phyloP scores from a whole-genome alignment of 1,140 invertebrate species.

The Oncopodura yosiiana region DNA sequence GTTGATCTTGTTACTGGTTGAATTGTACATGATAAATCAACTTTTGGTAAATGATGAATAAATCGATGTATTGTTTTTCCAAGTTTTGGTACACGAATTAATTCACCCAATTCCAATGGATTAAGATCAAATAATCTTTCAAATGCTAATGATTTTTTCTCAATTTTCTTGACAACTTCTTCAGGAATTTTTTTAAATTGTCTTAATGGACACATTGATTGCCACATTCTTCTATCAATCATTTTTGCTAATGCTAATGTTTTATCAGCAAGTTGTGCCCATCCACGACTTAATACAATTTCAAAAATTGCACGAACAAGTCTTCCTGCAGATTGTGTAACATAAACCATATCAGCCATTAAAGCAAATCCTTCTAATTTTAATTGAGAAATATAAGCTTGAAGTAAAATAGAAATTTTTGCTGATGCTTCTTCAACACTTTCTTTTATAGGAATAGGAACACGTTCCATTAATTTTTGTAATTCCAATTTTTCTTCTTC shows the following conservation, averaged over 20 bases:
- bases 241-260: slow-evolving; percentile 94
- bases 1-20: slow-evolving; percentile 96
- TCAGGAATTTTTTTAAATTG: slow-evolving; percentile 98
- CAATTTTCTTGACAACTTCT: slow-evolving; percentile 94
- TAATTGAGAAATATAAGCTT: slow-evolving; percentile 96
- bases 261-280: slow-evolving; percentile 96
- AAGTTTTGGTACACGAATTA: slow-evolving; percentile 88
- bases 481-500: slow-evolving; percentile 98
- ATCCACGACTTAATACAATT: slow-evolving; percentile 65
- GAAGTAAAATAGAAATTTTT: slow-evolving; percentile 89
- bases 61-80: slow-evolving; percentile 97
- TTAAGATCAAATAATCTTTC: slow-evolving; percentile 82
- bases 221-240: slow-evolving; percentile 98
- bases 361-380: slow-evolving; percentile 97
- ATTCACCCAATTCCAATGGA: slow-evolving; percentile 93
- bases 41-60: slow-evolving; percentile 92
- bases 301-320: slow-evolving; percentile 96
- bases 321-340: slow-evolving; percentile 92
- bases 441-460: slow-evolving; percentile 98
- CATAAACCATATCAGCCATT: slow-evolving; percentile 99
- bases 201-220: slow-evolving; percentile 94
- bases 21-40: slow-evolving; percentile 89
- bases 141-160: slow-evolving; percentile 87
- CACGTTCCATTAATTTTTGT: slow-evolving; percentile 91
- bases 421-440: slow-evolving; percentile 96